Conservation (phyloP, 1,140 invertebrate genomes). For the Ladona fulva region DNA sequence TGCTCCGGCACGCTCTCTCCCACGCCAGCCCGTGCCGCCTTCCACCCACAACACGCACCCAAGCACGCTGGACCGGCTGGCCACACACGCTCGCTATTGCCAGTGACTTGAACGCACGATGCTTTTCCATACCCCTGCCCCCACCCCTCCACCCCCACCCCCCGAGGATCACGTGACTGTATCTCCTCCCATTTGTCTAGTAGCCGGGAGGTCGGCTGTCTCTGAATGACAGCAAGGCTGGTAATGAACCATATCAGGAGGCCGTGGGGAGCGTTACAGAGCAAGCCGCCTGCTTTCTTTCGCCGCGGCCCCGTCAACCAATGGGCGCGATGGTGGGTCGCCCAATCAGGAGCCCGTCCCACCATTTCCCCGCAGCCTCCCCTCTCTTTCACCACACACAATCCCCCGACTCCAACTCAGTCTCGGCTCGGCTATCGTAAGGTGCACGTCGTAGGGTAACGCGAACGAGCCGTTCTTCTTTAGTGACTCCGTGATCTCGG, state of each 20-base stretch:
- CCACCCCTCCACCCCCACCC: background rate
- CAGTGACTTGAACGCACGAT: slow-evolving; percentile 7
- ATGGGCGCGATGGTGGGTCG: background rate
- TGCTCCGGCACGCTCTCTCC: too few relatives aligned
- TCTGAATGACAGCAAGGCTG: background rate
- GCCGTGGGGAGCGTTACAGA: background rate
- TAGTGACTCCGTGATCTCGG: background rate
- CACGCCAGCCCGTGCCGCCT: too few relatives aligned
- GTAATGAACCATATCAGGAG: slow-evolving; percentile 1
- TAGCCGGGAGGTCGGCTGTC: background rate
- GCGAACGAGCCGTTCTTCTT: background rate
- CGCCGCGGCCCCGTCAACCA: background rate
- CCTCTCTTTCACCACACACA: background rate
- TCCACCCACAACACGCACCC: too few relatives aligned
- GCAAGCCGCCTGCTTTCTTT: background rate
- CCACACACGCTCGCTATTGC: background rate
- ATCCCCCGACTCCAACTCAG: background rate
- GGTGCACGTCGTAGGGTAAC: background rate
- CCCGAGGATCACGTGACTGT: background rate
- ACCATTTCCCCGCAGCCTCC: background rate
- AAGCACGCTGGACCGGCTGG: too few relatives aligned
- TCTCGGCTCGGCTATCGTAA: background rate
- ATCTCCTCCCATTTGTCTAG: background rate
- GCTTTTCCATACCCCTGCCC: background rate
- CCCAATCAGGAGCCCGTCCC: background rate